phyloP scores from a whole-genome alignment of 2,797 vertebrate genomes.

The Caiman crocodilus region DNA sequence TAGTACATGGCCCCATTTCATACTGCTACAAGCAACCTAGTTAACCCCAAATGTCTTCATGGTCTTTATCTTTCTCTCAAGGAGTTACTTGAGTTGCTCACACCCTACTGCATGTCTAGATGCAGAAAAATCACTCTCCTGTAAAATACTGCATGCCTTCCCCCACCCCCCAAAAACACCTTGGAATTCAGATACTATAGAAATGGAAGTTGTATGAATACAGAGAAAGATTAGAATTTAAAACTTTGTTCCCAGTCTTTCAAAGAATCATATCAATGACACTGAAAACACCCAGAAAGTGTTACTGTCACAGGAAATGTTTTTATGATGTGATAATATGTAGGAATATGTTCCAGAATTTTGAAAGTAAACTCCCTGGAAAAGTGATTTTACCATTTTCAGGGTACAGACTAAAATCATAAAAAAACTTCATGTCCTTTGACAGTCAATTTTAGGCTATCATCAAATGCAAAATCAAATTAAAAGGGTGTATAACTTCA shows the following conservation, averaged over 20 bases:
- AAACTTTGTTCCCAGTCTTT: neutral
- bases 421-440: neutral
- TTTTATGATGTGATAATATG: neutral
- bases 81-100: too few relatives aligned
- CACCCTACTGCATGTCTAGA: too few relatives aligned
- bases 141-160: too few relatives aligned
- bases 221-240: neutral
- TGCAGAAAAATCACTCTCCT: too few relatives aligned
- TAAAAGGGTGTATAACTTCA: neutral
- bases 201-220: neutral
- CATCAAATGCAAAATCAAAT: neutral
- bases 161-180: neutral
- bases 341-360: neutral
- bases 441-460: neutral
- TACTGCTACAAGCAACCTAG: neutral
- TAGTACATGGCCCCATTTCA: accelerated
- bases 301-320: neutral
- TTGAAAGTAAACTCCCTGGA: neutral
- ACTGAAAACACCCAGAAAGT: neutral
- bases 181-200: neutral
- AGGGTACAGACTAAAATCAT: neutral
- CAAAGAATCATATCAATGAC: neutral
- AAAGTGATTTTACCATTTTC: neutral
- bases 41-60: too few relatives aligned
- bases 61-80: too few relatives aligned